phyloP scores from a whole-genome alignment of 2,797 vertebrate species.

The Pitangus sulphuratus region DNA sequence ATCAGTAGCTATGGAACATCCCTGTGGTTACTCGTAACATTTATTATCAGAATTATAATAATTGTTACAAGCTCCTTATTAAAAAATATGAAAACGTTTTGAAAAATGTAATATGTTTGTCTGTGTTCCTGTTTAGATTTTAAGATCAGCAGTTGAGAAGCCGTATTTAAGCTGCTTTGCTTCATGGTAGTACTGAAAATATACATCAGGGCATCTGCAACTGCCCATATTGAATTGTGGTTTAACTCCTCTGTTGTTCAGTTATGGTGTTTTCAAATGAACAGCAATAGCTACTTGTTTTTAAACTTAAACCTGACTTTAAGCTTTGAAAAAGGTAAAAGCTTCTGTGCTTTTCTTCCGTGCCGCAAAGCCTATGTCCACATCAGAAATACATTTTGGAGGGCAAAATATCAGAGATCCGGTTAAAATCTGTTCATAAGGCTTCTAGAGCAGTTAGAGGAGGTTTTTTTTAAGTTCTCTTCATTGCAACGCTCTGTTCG shows the following conservation, averaged over 20 bases:
- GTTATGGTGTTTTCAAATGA: not conserved
- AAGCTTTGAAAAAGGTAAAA: not conserved
- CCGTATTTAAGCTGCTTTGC: not conserved
- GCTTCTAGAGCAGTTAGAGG: not conserved
- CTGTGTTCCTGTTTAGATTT: not conserved
- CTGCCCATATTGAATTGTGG: not conserved
- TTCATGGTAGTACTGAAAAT: not conserved
- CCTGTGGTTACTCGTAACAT: not conserved
- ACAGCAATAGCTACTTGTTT: not conserved
- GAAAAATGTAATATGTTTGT: not conserved
- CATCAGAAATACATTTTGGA: not conserved
- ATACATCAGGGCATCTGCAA: not conserved
- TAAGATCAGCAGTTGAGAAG: not conserved
- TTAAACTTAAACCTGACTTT: not conserved
- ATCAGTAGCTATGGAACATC: not conserved
- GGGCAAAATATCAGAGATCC: not conserved
- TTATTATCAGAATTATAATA: not conserved
- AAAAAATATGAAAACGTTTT: not conserved
- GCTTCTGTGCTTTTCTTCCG: fast-evolving
- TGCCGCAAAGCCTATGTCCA: not conserved
- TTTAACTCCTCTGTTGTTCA: not conserved
- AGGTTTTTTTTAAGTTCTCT: not conserved
- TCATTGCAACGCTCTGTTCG: not conserved
- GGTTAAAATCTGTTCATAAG: not conserved
- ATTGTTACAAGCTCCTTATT: not conserved